Base-by-base conservation (phyloP, 92 coral and sea anemone genomes). In the Siderastrea siderea region DNA sequence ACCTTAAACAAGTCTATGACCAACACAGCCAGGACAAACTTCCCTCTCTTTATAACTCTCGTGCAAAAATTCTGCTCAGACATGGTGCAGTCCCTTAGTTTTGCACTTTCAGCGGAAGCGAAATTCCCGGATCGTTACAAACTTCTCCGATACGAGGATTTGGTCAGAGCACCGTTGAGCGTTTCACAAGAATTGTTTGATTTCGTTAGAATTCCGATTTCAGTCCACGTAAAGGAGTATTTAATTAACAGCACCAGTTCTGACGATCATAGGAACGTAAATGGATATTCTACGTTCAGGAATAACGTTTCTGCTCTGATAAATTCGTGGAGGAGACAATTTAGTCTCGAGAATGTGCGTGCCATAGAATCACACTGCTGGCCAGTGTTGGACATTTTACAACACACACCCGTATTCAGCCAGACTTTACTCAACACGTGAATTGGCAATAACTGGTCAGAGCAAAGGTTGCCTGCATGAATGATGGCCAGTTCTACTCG, bases 121-220 rank as follows among this genome's bases (percentile, higher is more conserved):
- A 70, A 66, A 78, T 74, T 90, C 38, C 80, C 75, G 2, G 91
- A 58, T 46, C 83, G 71, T 62, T 95, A 90, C 78, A 83, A 74
- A 68, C 78, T 96, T 13, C 58, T 90, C 51, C 89, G 96, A 4
- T 96, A 96, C 79, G 99, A 96, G 76, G 95, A 93, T 60, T 90
- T 95, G 6, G 95, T 91, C 0, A 17, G 48, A 38, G 85, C 91
- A 46, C 84, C 90, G 43, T 48, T 70, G 14, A 80, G 70, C 8
- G 88, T 58, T 11, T 69, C 92, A 4, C 73, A 80, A 75, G 90
- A 88, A 15, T 78, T 96, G 63, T 91, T 93, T 78, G 75, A 63
- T 59, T 92, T 92, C 54, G 92, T 93, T 50, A 94, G 91, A 5
- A 84, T 96, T 64, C 85, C 87, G 1, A 57, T 88, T 78, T 68